These are phyloP conservation scores for Sminthopsis crassicaudata DNA, from an alignment of 2,113 vertebrate genomes.

Conservation along the genomic window DNA sequence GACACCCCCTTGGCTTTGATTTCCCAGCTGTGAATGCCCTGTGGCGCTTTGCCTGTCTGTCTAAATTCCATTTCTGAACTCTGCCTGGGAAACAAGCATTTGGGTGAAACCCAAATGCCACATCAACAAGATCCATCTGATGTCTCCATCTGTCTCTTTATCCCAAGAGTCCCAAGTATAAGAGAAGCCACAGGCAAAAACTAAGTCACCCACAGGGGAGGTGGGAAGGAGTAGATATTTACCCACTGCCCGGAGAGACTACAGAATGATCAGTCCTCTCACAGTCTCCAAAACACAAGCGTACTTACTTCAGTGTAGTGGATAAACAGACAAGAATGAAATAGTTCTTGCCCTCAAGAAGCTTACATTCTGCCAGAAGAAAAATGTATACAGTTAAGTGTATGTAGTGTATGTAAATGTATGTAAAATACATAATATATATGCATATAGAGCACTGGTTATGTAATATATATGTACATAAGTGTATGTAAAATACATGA, in stretches of 20 bases:
- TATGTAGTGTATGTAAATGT: too few relatives aligned
- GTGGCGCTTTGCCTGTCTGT: conserved; percentile 24
- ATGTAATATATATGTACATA: too few relatives aligned
- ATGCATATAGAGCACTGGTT: too few relatives aligned
- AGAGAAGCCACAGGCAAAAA: conserved; percentile 50
- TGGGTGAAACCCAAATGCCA: conserved; percentile 69
- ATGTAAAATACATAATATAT: too few relatives aligned
- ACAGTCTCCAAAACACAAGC: neutral
- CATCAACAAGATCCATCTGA: conserved; percentile 48
- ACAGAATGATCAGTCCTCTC: neutral
- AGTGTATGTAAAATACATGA: too few relatives aligned
- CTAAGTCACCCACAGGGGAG: neutral
- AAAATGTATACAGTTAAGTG: neutral
- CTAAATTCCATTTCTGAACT: conserved; percentile 64
- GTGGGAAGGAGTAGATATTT: neutral
- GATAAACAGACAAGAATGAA: neutral
- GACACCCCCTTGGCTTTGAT: neutral
- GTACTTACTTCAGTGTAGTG: neutral
- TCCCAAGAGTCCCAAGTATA: conserved; percentile 37
- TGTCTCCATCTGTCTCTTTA: conserved; percentile 71
- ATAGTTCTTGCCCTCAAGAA: neutral
- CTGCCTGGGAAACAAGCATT: conserved; percentile 62
- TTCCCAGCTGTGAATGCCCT: conserved; percentile 18
- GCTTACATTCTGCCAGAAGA: neutral
- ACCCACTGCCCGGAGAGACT: conserved; percentile 40